A percentile compares a stretch with the other conserved stretches of the same genome.
Conservation (phyloP, 2,113 vertebrate genomes). For the Dendrocopos noguchii region DNA sequence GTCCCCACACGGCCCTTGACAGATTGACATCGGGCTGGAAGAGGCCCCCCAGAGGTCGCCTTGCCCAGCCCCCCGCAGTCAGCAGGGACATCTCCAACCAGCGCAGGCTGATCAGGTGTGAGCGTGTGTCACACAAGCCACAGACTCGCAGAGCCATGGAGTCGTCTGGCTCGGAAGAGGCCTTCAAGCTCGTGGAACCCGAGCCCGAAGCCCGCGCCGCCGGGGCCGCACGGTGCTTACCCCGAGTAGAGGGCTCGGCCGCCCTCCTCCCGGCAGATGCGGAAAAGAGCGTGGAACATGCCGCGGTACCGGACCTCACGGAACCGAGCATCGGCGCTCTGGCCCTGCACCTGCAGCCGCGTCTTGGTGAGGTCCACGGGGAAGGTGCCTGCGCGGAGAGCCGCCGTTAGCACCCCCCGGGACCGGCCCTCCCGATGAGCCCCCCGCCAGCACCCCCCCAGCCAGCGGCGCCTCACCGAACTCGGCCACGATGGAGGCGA, state of each 20-base stretch:
- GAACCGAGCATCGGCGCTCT: conserved; percentile 85
- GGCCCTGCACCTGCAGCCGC: conserved; percentile 93
- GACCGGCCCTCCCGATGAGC: background rate
- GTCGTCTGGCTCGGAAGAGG: background rate
- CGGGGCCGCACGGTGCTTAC: conserved; percentile 66
- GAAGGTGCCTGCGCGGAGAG: conserved; percentile 84
- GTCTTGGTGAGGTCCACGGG: conserved; percentile 95
- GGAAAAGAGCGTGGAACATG: conserved; percentile 94
- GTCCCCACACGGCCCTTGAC: background rate
- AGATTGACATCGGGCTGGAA: no score
- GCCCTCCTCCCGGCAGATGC: conserved; percentile 93
- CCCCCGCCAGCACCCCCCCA: no score
- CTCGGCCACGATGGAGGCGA: conserved; percentile 95
- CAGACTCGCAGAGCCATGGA: background rate
- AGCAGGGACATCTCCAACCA: no score
- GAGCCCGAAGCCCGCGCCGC: background rate
- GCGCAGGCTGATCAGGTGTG: no score
- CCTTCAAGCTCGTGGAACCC: background rate
- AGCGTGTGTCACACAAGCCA: no score
- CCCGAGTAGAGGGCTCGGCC: conserved; percentile 90
- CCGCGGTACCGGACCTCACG: conserved; percentile 92
- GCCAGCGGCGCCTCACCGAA: conserved; percentile 80
- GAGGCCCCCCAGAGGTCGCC: no score
- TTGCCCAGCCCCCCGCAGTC: no score
- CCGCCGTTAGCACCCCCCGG: background rate